Evolutionary conservation across 2,888 invertebrate species (phyloP).

Genomic region (Baccha elongata): DNA sequence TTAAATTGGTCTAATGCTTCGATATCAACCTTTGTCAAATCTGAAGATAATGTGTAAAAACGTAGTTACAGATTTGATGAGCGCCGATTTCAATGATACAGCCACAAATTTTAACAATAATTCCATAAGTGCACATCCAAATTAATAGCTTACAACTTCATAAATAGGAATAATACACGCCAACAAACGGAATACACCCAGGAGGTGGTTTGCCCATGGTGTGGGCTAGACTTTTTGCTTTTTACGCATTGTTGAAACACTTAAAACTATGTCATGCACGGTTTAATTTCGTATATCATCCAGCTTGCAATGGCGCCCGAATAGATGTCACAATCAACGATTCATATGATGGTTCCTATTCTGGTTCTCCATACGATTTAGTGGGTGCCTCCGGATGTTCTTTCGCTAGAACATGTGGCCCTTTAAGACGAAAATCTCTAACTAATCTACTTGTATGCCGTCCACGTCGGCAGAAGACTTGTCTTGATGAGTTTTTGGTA

Average conservation of each 20-base stretch:
- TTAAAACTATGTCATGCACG: too few species aligned
- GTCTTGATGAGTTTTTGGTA: conserved; percentile 94
- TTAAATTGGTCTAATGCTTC: conserved; percentile 91
- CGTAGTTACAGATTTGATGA: conserved; percentile 63
- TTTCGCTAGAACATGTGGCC: conserved; percentile 86
- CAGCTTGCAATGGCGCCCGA: conserved; percentile 86
- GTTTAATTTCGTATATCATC: conserved; percentile 91
- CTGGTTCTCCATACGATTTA: conserved; percentile 95
- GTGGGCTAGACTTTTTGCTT: too few species aligned
- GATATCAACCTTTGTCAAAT: conserved; percentile 77
- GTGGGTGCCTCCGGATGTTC: conserved; percentile 89
- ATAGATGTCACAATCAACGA: too few species aligned
- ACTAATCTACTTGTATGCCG: conserved; percentile 86
- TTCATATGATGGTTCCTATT: too few species aligned
- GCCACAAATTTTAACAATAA: conserved; percentile 78
- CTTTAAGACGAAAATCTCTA: conserved; percentile 85
- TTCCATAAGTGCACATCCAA: conserved; percentile 75
- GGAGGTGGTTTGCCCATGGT: too few species aligned
- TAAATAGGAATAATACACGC: conserved; percentile 96
- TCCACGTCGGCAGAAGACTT: too few species aligned
- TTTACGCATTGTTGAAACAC: too few species aligned
- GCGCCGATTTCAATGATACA: too few species aligned
- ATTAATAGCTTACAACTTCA: conserved; percentile 96
- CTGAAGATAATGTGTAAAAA: conserved; percentile 76
- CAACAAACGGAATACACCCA: conserved; percentile 98